Conservation (phyloP, 2,797 vertebrate genomes). For the Nothura maculosa region DNA sequence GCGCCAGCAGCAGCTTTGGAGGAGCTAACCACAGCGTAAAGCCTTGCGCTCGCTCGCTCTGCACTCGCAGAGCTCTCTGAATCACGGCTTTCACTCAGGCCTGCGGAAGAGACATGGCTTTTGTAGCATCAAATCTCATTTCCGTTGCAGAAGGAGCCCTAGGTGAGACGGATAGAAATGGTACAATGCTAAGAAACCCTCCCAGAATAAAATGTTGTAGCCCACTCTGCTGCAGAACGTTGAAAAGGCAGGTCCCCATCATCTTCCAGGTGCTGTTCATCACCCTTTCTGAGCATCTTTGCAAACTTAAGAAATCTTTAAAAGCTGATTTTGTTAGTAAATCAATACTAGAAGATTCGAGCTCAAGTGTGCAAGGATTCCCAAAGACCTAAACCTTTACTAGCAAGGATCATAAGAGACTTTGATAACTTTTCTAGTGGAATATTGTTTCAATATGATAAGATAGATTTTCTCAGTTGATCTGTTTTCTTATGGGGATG, state of each 20-base stretch:
- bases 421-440: not conserved
- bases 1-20: not conserved
- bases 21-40: conserved; percentile 23
- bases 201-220: not conserved
- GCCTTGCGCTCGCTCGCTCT: not conserved
- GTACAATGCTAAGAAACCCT: not conserved
- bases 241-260: accelerated
- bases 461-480: not conserved
- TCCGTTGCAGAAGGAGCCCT: not conserved
- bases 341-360: not conserved
- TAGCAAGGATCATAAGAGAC: not conserved
- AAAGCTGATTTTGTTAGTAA: not conserved
- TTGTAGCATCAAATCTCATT: not conserved
- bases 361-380: not conserved
- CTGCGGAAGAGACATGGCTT: conserved; percentile 8
- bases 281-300: not conserved
- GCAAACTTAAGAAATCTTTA: not conserved
- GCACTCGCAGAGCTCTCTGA: not conserved
- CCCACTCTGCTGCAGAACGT: not conserved
- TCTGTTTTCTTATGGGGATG: not conserved
- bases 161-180: not conserved
- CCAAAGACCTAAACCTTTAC: not conserved
- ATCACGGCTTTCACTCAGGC: conserved; percentile 32
- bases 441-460: not conserved
- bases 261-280: not conserved